Percentiles rank a stretch among this genome's conserved stretches.
These are phyloP conservation scores for Liolophura sinensis DNA, from an alignment of 1,140 invertebrate genomes.

Conservation along the genomic window DNA sequence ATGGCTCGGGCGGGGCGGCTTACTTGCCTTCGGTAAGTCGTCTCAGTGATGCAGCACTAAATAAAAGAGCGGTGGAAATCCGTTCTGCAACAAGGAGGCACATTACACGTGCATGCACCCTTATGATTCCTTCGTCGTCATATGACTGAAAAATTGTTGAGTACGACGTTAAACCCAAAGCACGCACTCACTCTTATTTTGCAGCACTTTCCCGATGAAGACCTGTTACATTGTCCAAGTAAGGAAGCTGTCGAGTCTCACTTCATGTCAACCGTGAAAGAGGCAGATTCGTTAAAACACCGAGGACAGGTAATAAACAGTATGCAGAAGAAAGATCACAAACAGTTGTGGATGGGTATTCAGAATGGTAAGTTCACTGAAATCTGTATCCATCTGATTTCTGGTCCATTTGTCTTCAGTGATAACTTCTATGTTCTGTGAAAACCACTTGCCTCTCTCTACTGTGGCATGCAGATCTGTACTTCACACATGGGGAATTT, in stretches of 20 bases:
- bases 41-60: too few species aligned
- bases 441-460: not conserved
- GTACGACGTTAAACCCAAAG: too few species aligned
- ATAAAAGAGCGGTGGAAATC: too few species aligned
- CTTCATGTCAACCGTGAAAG: slow-evolving; percentile 95
- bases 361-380: slow-evolving; percentile 74
- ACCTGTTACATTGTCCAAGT: slow-evolving; percentile 59
- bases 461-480: too few species aligned
- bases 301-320: slow-evolving; percentile 84
- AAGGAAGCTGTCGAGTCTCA: slow-evolving; percentile 90
- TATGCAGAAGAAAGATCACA: slow-evolving; percentile 98
- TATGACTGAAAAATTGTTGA: too few species aligned
- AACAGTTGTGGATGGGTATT: slow-evolving; percentile 92
- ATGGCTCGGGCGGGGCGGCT: too few species aligned
- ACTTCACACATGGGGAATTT: too few species aligned
- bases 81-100: too few species aligned
- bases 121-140: too few species aligned
- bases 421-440: not conserved
- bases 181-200: too few species aligned
- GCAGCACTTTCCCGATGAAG: slow-evolving; percentile 62
- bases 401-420: not conserved
- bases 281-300: slow-evolving; percentile 97
- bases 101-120: too few species aligned
- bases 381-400: not conserved
- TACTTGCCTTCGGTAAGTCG: too few species aligned